Conservation (phyloP, 2,113 vertebrate genomes). For the Pituophis catenifer region DNA sequence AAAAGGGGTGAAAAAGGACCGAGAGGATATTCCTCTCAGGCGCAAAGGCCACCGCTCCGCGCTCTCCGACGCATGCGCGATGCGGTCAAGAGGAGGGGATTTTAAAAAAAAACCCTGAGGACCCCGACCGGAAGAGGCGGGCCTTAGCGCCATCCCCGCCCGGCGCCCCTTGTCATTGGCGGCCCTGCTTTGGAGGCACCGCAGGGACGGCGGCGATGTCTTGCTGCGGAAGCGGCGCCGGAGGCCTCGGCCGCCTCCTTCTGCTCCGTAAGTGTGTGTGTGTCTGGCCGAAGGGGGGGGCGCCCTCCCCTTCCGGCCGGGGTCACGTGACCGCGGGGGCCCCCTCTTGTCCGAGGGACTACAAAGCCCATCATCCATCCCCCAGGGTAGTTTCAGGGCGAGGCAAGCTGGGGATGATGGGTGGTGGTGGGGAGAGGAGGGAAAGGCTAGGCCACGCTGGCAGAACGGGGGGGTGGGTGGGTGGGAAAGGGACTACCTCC, state of each 20-base stretch:
- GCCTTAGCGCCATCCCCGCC: not conserved
- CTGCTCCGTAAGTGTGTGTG: not conserved
- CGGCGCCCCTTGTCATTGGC: slow-evolving; percentile 3
- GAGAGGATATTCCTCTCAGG: not conserved
- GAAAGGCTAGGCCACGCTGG: too few species aligned
- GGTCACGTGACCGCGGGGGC: not conserved
- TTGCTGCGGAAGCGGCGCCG: not conserved
- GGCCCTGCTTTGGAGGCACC: not conserved
- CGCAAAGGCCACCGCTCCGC: rapidly evolving
- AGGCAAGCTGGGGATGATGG: too few species aligned
- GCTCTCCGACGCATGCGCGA: not conserved
- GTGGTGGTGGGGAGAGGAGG: too few species aligned
- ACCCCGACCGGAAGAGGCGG: not conserved
- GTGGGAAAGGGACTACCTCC: too few species aligned
- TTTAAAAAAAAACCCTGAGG: too few species aligned
- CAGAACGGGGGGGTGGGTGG: too few species aligned
- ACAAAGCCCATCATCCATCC: not conserved
- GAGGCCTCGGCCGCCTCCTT: slow-evolving; percentile 23
- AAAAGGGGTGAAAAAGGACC: not conserved
- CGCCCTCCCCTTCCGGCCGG: not conserved
- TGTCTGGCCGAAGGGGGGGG: not conserved
- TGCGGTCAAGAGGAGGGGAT: too few species aligned
- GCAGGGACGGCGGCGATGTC: slow-evolving; percentile 1
- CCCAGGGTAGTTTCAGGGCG: too few species aligned
- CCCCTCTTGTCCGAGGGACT: not conserved